Evolutionary conservation across 1,140 invertebrate genomes (phyloP).

Genomic region (Caerostris darwini): DNA sequence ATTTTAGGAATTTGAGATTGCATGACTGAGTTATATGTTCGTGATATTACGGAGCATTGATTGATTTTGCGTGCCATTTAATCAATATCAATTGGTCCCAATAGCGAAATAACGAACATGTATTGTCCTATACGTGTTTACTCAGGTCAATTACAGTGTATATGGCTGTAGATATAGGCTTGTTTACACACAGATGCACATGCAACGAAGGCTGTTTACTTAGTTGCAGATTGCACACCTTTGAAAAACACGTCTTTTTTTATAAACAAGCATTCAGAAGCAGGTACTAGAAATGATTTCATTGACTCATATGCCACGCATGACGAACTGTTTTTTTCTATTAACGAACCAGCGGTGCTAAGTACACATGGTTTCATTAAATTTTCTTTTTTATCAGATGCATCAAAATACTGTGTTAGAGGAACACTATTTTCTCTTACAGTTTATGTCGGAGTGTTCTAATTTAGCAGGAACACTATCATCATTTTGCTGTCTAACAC

Average conservation of each 20-base stretch:
- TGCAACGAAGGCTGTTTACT: neutral
- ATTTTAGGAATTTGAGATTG: neutral
- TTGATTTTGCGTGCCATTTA: conserved; percentile 61
- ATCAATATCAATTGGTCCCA: conserved; percentile 59
- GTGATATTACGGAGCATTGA: neutral
- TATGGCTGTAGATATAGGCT: neutral
- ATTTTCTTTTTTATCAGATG: neutral
- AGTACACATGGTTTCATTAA: neutral
- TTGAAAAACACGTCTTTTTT: neutral
- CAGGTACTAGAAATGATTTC: neutral
- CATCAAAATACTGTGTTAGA: too few species aligned
- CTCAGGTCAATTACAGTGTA: conserved; percentile 40
- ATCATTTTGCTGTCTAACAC: too few species aligned
- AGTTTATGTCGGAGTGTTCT: too few species aligned
- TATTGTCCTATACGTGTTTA: neutral
- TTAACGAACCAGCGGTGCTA: neutral
- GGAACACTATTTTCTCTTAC: too few species aligned
- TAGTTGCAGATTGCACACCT: conserved; percentile 24
- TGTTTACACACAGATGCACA: conserved; percentile 52
- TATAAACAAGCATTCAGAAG: neutral
- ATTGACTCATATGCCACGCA: neutral
- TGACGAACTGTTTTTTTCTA: neutral
- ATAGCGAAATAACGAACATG: conserved; percentile 50
- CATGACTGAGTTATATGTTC: conserved; percentile 9
- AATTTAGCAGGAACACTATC: too few species aligned